Conservation (phyloP, 2,888 invertebrate species). For the Melikaiella ostensackeni region DNA sequence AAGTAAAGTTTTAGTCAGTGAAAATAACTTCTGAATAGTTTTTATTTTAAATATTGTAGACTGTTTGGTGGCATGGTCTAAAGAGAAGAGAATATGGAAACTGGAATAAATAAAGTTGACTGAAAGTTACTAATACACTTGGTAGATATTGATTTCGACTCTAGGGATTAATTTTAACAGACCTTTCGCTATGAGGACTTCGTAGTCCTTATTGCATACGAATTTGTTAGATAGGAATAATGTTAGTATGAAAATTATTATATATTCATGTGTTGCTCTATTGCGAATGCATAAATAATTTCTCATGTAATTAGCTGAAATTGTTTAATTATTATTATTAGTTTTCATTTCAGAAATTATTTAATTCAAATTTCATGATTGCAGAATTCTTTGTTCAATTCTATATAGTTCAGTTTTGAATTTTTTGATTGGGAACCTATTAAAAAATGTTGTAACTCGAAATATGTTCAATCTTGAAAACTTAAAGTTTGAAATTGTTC, state of each 20-base stretch:
- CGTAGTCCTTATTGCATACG: constrained; percentile 48
- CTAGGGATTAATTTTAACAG: constrained; percentile 42
- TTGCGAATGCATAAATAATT: constrained; percentile 21
- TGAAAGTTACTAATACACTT: constrained; percentile 34
- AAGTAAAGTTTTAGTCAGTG: too few species aligned
- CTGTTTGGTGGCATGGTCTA: constrained; percentile 27
- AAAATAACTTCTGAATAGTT: not conserved
- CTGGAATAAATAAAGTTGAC: constrained; percentile 16
- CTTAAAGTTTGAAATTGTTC: too few species aligned
- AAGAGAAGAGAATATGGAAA: constrained; percentile 1
- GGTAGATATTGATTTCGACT: constrained; percentile 24
- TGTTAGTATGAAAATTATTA: constrained; percentile 23
- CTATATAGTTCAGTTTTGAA: not conserved
- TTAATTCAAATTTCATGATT: too few species aligned
- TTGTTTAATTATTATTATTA: not conserved
- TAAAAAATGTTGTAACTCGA: too few species aligned
- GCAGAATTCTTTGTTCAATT: not conserved
- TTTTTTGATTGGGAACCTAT: not conserved
- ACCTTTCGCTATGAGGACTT: constrained; percentile 51
- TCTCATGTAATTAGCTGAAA: not conserved
- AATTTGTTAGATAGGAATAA: constrained; percentile 49
- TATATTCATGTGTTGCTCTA: not conserved
- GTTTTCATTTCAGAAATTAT: too few species aligned
- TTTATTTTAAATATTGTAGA: not conserved
- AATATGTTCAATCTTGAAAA: too few species aligned